Evolutionary conservation across 1,140 invertebrate species (phyloP).

Genomic region (Zaprionus ornatus): DNA sequence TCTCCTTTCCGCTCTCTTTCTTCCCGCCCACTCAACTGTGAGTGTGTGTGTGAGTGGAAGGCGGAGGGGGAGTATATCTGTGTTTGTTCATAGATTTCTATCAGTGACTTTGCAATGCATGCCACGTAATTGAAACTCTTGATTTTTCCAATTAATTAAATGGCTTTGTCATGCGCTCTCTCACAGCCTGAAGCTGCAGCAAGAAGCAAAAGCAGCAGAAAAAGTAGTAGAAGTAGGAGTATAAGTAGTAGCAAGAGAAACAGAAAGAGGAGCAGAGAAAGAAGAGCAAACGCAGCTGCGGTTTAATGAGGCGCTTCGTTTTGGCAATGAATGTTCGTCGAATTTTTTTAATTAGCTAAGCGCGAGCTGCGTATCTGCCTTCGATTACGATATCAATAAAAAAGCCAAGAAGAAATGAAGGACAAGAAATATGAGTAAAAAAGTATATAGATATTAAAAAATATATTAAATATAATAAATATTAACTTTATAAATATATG

Average conservation of each 20-base stretch:
- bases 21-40: background rate
- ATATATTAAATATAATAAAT: background rate
- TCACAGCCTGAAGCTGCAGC: constrained; percentile 16
- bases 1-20: background rate
- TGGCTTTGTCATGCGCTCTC: constrained; percentile 47
- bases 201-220: background rate
- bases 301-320: constrained; percentile 41
- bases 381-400: background rate
- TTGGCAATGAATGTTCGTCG: constrained; percentile 24
- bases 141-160: constrained; percentile 73
- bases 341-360: constrained; percentile 42
- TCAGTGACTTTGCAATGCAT: constrained; percentile 56
- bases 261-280: background rate
- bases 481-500: background rate
- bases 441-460: background rate
- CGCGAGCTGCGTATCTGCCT: constrained; percentile 6
- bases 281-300: background rate
- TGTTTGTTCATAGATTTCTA: constrained; percentile 52
- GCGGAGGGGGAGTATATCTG: background rate
- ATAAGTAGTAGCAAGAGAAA: background rate
- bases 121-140: constrained; percentile 68
- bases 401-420: background rate
- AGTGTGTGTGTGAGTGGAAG: background rate
- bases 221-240: background rate
- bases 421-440: too few species aligned